A percentile compares a stretch with the other conserved stretches of the same genome.
Conservation (phyloP, 2,113 vertebrate species). For the Axis porcinus region DNA sequence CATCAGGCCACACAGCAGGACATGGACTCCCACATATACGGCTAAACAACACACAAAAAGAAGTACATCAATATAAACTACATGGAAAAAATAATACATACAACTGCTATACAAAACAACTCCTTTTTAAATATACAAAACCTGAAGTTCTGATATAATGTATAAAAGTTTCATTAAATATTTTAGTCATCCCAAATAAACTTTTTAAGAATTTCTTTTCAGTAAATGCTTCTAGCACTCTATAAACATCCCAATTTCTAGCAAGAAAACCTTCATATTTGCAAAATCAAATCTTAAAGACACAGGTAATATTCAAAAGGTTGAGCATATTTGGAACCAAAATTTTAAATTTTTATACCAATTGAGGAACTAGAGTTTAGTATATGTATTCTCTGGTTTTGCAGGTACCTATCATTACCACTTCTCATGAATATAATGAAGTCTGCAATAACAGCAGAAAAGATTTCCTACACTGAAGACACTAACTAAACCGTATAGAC, state of each 20-base stretch:
- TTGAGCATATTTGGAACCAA: neutral
- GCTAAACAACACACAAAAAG: slow-evolving; percentile 79
- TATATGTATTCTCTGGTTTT: neutral
- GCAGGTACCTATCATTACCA: neutral
- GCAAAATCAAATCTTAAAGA: slow-evolving; percentile 29
- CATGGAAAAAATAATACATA: neutral
- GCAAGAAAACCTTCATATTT: neutral
- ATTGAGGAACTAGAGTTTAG: neutral
- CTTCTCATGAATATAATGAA: neutral
- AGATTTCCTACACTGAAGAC: neutral
- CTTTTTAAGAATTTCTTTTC: neutral
- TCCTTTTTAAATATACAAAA: slow-evolving; percentile 18
- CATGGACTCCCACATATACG: slow-evolving; percentile 98
- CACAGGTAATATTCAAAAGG: neutral
- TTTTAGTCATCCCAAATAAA: neutral
- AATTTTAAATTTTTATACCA: neutral
- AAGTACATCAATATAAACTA: slow-evolving; percentile 28
- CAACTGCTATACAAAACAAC: slow-evolving; percentile 6
- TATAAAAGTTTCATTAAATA: slow-evolving; percentile 10
- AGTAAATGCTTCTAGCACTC: neutral
- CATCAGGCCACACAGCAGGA: slow-evolving; percentile 98
- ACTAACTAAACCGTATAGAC: neutral
- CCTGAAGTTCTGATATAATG: neutral
- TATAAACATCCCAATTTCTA: neutral
- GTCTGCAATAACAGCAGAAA: neutral